Evolutionary conservation across 2,888 invertebrate genomes (phyloP), one percentile per base, ranked within the genome.

Genomic region (Pelosia muscerda): DNA sequence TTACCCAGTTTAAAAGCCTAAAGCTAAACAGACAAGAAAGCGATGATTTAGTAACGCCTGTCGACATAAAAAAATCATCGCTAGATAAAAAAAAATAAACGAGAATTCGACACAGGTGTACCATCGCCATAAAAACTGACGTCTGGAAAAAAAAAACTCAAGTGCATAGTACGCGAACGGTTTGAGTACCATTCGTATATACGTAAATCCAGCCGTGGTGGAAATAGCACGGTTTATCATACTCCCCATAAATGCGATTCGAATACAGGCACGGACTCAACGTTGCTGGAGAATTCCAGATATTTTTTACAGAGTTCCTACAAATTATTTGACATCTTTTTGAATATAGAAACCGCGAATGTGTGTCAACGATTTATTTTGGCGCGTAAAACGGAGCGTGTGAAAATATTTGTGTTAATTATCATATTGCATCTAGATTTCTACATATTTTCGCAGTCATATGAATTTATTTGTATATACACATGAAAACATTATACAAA

Each of bases 191-290:
- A 72, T 72, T 58, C 76, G 67, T 68, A 74, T 76, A 68, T 75
- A 58, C 77, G 81, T 78, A 79, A 74, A 76, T 82, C 76, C 79
- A 77, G 83, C 79, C 76, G 83, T 70, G 78, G 79, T 88, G 82
- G 86, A 93, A 93, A 92, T 92, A 93, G 88, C 85, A 42, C 84
- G 72, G 83, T 88, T 90, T 92, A 93, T 93, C 92, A 90, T 90
- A 90, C 90, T 87, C 90, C 87, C 91, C 92, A 91, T 90, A 89
- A 89, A 86, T 87, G 89, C 83, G 81, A 81, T 86, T 81, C 74
- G 78, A 38, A 49, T 13, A 79, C 94, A 92, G 94, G 86, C 86
- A 75, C 91, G 94, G 76, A 92, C 79, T 91, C 75, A 72, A 77
- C 62, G 15, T 2, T 26, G 71, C 91, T 91, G 91, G 91, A 91